Evolutionary conservation across 2,797 vertebrate species (phyloP).

Genomic region (Liparis tanakae): DNA sequence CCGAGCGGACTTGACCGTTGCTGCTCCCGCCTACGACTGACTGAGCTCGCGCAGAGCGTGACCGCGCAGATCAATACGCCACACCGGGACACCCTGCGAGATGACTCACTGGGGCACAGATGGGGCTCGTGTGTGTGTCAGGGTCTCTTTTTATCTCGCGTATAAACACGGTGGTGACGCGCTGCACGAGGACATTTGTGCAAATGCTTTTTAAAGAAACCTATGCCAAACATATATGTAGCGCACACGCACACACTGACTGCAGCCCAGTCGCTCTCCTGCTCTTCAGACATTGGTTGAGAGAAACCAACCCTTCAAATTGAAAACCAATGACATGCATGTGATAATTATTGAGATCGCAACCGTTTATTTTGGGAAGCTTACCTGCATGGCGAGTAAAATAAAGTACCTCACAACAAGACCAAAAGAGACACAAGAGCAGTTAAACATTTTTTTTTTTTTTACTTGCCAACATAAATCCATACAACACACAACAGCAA

Average conservation of each 20-base stretch:
- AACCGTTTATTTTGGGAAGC: conserved; percentile 21
- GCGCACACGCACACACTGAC: conserved; percentile 27
- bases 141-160: rapidly evolving
- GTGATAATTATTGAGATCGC: not conserved
- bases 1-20: conserved; percentile 59
- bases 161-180: not conserved
- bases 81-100: not conserved
- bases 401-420: not conserved
- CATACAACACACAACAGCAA: conserved; percentile 9
- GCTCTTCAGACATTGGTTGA: conserved; percentile 51
- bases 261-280: conserved; percentile 25
- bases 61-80: conserved; percentile 44
- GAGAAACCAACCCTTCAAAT: conserved; percentile 42
- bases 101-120: not conserved
- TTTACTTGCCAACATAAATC: no score
- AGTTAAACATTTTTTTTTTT: not conserved
- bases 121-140: no score
- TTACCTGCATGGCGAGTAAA: not conserved
- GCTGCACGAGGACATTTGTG: not conserved
- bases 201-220: conserved; percentile 3
- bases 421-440: not conserved
- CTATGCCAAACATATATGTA: conserved; percentile 53
- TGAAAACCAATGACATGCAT: conserved; percentile 37
- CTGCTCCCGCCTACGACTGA: conserved; percentile 70
- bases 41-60: conserved; percentile 49